Evolutionary conservation across 2,888 invertebrate genomes (phyloP).

Genomic region (Germaria angustata): DNA sequence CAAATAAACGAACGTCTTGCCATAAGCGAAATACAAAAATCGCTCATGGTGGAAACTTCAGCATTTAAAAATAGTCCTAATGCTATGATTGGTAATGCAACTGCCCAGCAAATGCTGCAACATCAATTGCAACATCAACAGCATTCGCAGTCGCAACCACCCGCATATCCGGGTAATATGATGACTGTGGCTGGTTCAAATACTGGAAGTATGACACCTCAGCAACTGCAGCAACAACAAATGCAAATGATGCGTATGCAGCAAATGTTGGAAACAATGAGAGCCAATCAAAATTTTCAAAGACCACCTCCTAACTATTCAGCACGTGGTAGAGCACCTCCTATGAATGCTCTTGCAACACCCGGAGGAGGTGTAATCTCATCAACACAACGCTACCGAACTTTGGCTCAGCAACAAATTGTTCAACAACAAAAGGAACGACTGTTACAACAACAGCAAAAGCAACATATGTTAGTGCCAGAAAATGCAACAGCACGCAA

Average conservation of each 20-base stretch:
- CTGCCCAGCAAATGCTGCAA: slow-evolving; percentile 69
- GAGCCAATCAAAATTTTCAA: slow-evolving; percentile 76
- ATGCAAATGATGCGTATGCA: slow-evolving; percentile 71
- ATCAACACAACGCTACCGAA: slow-evolving; percentile 74
- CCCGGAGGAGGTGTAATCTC: slow-evolving; percentile 73
- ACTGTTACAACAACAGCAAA: slow-evolving; percentile 88
- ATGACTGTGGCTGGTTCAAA: slow-evolving; percentile 56
- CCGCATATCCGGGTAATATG: slow-evolving; percentile 75
- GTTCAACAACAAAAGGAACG: slow-evolving; percentile 82
- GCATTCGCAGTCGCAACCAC: slow-evolving; percentile 72
- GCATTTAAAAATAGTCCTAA: slow-evolving; percentile 69
- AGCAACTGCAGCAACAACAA: slow-evolving; percentile 73
- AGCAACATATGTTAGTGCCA: slow-evolving; percentile 89
- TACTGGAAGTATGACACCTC: slow-evolving; percentile 45
- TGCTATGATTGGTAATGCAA: slow-evolving; percentile 48
- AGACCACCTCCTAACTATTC: slow-evolving; percentile 79
- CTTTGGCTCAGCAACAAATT: slow-evolving; percentile 74
- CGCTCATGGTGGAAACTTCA: slow-evolving; percentile 91
- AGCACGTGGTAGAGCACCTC: slow-evolving; percentile 75
- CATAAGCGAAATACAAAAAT: slow-evolving; percentile 94
- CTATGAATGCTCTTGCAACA: slow-evolving; percentile 76
- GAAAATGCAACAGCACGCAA: slow-evolving; percentile 86
- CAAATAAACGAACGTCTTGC: slow-evolving; percentile 86
- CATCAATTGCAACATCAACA: slow-evolving; percentile 71
- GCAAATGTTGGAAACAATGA: slow-evolving; percentile 72